phyloP scores from a whole-genome alignment of 1,140 invertebrate genomes.

The Kradibia gibbosae region DNA sequence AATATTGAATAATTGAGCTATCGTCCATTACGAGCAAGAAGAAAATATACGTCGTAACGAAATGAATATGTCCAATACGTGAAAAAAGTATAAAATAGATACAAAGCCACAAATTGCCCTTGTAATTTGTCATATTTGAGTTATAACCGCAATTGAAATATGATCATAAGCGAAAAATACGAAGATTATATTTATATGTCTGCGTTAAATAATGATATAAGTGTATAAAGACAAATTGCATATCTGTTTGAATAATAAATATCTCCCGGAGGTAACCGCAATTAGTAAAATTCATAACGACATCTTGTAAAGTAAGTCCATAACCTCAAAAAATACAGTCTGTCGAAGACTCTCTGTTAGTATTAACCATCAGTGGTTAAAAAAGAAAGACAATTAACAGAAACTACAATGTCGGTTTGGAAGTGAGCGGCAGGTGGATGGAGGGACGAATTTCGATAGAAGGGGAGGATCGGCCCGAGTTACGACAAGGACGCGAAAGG shows the following conservation, averaged over 20 bases:
- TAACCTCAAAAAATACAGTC: not conserved
- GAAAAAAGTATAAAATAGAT: no score
- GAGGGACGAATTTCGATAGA: not conserved
- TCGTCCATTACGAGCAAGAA: not conserved
- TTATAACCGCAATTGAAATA: not conserved
- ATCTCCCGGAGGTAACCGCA: not conserved
- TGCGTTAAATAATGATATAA: not conserved
- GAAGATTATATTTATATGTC: not conserved
- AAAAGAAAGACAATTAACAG: not conserved
- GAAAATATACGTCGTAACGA: not conserved
- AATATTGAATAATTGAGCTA: slow-evolving; percentile 3
- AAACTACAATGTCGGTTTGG: not conserved
- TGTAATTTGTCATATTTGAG: not conserved
- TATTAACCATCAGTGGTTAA: no score
- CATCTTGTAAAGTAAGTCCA: not conserved
- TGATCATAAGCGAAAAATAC: not conserved
- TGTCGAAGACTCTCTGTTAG: not conserved
- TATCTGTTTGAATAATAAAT: not conserved
- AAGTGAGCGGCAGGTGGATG: not conserved
- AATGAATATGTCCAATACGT: not conserved
- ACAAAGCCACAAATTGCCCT: not conserved
- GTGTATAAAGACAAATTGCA: not conserved
- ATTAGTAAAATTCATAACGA: not conserved
- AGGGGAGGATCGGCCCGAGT: not conserved
- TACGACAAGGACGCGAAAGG: not conserved